Conservation (phyloP, 92 coral and sea anemone species). For the Epizoanthus stellaris region DNA sequence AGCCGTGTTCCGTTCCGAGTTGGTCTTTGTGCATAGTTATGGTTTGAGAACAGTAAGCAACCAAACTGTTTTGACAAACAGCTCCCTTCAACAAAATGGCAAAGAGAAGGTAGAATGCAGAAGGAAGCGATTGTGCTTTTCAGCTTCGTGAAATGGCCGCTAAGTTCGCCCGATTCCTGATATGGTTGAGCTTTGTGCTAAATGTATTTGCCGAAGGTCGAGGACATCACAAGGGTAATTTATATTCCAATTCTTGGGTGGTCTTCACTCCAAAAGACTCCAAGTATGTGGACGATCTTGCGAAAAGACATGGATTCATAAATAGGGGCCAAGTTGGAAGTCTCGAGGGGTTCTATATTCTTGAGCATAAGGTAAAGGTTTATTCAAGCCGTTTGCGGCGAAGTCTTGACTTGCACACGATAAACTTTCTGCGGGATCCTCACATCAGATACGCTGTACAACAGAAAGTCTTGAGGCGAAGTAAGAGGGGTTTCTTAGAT, state of each 20-base stretch:
- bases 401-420: slow-evolving; percentile 68
- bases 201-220: slow-evolving; percentile 36
- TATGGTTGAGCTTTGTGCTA: slow-evolving; percentile 35
- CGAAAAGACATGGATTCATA: slow-evolving; percentile 80
- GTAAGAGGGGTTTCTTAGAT: slow-evolving; percentile 82
- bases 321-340: slow-evolving; percentile 87
- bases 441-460: slow-evolving; percentile 82
- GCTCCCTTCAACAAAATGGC: slow-evolving; percentile 9
- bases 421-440: slow-evolving; percentile 78
- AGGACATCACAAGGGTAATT: slow-evolving; percentile 32
- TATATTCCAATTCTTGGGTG: slow-evolving; percentile 96
- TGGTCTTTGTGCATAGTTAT: slow-evolving; percentile 35
- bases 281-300: slow-evolving; percentile 86
- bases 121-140: slow-evolving; percentile 5
- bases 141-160: slow-evolving; percentile 33
- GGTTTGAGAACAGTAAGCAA: slow-evolving; percentile 20
- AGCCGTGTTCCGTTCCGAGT: background rate
- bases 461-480: slow-evolving; percentile 85
- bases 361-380: slow-evolving; percentile 80
- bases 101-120: slow-evolving; percentile 40
- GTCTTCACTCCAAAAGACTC: slow-evolving; percentile 80
- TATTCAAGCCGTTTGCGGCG: slow-evolving; percentile 77
- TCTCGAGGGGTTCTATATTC: slow-evolving; percentile 79
- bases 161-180: slow-evolving; percentile 37
- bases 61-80: slow-evolving; percentile 16